Evolutionary conservation across 2,888 invertebrate genomes (phyloP), one percentile per base, ranked within the genome.

Genomic region (Doris montereyensis): DNA sequence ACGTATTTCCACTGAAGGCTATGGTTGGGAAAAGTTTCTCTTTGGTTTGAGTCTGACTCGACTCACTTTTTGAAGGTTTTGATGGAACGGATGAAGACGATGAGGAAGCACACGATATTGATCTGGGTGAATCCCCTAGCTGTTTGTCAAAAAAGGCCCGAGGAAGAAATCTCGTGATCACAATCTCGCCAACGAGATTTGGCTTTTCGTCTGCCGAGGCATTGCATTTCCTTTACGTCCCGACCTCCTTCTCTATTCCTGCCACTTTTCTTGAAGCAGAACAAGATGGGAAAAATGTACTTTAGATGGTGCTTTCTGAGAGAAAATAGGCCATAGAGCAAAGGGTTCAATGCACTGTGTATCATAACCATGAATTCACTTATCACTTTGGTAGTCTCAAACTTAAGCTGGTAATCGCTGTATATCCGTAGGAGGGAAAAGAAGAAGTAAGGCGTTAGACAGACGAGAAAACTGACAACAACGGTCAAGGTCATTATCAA

Each of bases 401-500:
- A 80, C 77, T 86, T 82, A 34, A 90, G 79, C 10, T 82, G 77
- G 79, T 90, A 90, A 81, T 90, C 85, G 67, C 88, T 88, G 86
- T 90, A 92, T 24, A 92, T 90, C 60, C 91, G 84, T 30, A 92
- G 85, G 35, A 92, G 85, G 52, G 90, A 89, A 21, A 92, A 88
- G n/a, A 91, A 88, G 81, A 92, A 92, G 82, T 92, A 92, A 0
- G 92, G 92, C n/a, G 90, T 91, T 87, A 91, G 89, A 82, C 92
- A 92, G 0, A 90, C 87, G 21, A 92, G 85, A 84, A 92, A 92
- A 3, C 91, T 91, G 10, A 91, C 86, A 41, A 92, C 91, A n/a
- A 92, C 92, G 13, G 89, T 91, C 65, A 92, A 83, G 0, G 92
- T 92, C 90, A 92, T 90, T 79, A 91, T 91, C 65, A 92, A 87